Conservation (phyloP, 2,797 vertebrate genomes). For the Thamnophis elegans region DNA sequence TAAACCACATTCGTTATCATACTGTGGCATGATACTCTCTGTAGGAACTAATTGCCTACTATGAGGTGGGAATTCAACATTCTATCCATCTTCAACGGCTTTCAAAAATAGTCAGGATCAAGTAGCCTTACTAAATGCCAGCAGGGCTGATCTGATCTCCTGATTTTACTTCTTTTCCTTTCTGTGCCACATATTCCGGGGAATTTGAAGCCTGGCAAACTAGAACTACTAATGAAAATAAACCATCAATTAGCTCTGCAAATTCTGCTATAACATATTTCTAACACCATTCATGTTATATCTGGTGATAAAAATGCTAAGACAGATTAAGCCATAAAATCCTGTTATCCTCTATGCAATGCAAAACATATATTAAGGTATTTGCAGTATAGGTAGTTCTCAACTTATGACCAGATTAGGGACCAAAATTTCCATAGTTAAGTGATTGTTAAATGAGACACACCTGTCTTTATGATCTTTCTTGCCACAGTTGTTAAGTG, state of each 20-base stretch:
- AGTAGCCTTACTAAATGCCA: neutral
- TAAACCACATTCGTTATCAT: neutral
- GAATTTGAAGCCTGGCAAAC: neutral
- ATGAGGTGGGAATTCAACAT: neutral
- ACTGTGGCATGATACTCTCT: neutral
- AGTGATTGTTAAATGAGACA: neutral
- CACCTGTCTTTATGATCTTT: neutral
- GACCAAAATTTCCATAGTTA: neutral
- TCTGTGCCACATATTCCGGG: neutral
- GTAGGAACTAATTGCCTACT: neutral
- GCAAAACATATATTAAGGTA: neutral
- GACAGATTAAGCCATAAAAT: slow-evolving; percentile 31
- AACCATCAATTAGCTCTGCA: slow-evolving; percentile 14
- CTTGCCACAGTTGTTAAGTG: neutral
- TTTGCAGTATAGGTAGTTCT: neutral
- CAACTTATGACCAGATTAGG: neutral
- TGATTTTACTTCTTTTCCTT: neutral
- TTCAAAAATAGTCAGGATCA: neutral
- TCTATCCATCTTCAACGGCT: neutral
- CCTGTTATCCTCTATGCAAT: neutral
- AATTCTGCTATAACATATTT: slow-evolving; percentile 19
- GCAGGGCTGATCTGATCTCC: neutral
- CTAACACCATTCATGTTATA: slow-evolving; percentile 5
- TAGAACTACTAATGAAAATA: neutral
- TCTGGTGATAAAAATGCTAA: slow-evolving; percentile 35